Evolutionary conservation across 2,113 vertebrate species (phyloP).

Genomic region (Lepidothrix coronata): DNA sequence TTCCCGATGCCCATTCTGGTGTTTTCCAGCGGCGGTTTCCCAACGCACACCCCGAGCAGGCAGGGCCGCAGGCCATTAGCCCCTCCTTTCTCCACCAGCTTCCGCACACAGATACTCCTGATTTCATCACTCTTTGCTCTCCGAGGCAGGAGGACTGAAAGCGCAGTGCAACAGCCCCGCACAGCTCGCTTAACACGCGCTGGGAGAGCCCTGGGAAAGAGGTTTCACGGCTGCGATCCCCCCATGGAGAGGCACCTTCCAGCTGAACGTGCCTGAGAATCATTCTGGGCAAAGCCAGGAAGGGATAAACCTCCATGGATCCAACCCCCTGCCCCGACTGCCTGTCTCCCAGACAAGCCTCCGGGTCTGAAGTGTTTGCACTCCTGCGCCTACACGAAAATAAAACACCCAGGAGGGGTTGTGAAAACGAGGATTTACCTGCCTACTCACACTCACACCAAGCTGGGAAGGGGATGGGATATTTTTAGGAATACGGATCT

Average conservation of each 20-base stretch:
- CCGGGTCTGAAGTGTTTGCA: background rate
- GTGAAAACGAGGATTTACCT: background rate
- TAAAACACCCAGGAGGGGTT: background rate
- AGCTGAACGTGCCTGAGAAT: background rate
- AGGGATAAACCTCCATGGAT: accelerated
- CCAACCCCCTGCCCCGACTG: accelerated
- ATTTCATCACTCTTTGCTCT: background rate
- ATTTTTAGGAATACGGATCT: background rate
- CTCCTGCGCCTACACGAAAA: background rate
- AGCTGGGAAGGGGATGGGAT: background rate
- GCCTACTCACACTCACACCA: background rate
- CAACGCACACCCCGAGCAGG: background rate
- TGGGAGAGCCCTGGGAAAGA: background rate
- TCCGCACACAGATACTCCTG: conserved; percentile 37
- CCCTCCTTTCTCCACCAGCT: conserved; percentile 46
- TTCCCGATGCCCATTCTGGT: background rate
- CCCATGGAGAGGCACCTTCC: background rate
- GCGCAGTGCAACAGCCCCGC: background rate
- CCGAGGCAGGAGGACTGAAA: background rate
- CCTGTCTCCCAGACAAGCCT: background rate
- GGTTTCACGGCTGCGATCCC: accelerated
- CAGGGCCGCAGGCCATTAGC: background rate
- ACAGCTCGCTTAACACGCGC: background rate
- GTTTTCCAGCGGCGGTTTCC: background rate
- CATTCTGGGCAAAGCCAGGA: accelerated